Evolutionary conservation across 2,888 invertebrate species (phyloP), one percentile per base, ranked within the genome.

Genomic region (Zootermopsis nevadensis): DNA sequence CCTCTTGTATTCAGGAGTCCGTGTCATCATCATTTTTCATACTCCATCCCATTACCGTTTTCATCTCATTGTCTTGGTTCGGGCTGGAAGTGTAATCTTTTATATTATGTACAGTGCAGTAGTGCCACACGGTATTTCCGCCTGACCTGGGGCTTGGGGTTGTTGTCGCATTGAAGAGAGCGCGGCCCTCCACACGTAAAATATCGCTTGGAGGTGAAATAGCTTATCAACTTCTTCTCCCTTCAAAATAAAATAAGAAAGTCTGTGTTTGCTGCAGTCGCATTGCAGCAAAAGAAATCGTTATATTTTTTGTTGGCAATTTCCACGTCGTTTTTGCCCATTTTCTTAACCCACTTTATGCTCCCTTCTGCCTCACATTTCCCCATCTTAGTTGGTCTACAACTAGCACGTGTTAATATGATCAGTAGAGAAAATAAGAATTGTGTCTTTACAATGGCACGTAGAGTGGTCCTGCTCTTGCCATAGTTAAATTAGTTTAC

Each of bases 11-110:
- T 83, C 83, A 83, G 66, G 33, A 80, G 60, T 74, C 80, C 79
- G 82, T 85, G 85, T 84, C 86, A 86, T 86, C 86, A 86, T 85
- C 86, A 86, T 86, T 86, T 86, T 85, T 86, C 86, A 86, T 84
- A 77, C 83, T 60, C 82, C 81, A 81, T 84, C 84, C 85, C 85
- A 85, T 85, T 84, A 85, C 86, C 84, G 82, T 81, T 83, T 82
- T 84, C 85, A 82, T 84, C 85, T 84, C 86, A 86, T 86, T 86
- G 86, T 86, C 86, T 85, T 85, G 77, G 77, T 38, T 77, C 66
- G 77, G 60, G 72, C 81, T 24, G 38, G 22, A 30, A 31, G 42
- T 42, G 72, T 76, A 66, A 72, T 82, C 81, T 74, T 53, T 72
- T 72, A 82, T 48, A 72, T 76, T 42, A 60, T 74, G 72, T 82